Base-by-base conservation (phyloP, 30 jellyfish, hydroid and myxozoan species). In the Sanderia malayensis region DNA sequence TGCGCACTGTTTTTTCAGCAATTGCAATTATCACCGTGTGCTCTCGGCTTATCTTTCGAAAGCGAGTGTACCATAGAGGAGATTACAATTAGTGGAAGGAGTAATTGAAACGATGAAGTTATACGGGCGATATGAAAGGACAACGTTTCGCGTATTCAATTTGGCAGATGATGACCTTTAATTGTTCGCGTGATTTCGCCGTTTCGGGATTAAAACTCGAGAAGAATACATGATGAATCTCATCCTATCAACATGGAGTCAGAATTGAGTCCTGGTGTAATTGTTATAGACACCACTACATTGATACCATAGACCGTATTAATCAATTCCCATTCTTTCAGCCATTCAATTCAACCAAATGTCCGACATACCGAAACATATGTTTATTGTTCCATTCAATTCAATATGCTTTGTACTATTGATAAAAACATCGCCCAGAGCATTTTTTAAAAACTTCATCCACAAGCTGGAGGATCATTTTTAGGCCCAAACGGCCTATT, bases 211-310 rank as follows among this genome's bases (percentile, higher is more conserved):
- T 78, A 78, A 55, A 64, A 24, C n/a, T 18, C 67, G 33, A 41
- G 61, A 32, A 66, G 59, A 78, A 78, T 63, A 74, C 61, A 8
- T 49, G 82, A 66, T 66, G 82, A 65, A 65, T 63, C 45, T 78
- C 82, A 78, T 78, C 89, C 82, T 33, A 78, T 78, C 81, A 78
- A n/a, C n/a, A 15, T 31, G 89, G 89, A 78, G 89, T 78, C 89
- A 53, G 70, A 46, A 44, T 53, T 46, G 46, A 65, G 70, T 47
- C 59, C 89, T 63, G 25, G 62, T 78, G 89, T 63, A 65, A 78
- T 78, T 78, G 89, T 70, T 78, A 53, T 64, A 78, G 65, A 78
- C 27, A 55, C 59, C 21, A 60, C 61, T n/a, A n/a, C 80, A 64
- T 78, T 78, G 75, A 45, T 23, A 27, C 33, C 58, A 45, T n/a